Conservation (phyloP, 2,797 vertebrate genomes). For the Paramormyrops hopkinsi region DNA sequence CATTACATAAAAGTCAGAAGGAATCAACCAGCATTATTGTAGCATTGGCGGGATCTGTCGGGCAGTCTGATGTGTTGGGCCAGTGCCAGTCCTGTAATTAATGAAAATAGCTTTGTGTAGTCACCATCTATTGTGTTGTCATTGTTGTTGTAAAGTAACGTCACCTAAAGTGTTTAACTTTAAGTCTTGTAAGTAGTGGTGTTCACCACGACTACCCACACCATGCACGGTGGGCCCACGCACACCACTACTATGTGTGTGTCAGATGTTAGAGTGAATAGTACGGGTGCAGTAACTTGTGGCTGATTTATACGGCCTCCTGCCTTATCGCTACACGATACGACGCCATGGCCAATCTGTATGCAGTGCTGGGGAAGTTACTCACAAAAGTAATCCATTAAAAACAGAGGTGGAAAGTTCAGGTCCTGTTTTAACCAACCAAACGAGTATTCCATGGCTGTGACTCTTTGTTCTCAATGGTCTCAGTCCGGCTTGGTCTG, state of each 20-base stretch:
- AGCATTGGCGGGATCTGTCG: conserved; percentile 60
- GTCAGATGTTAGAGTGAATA: background rate
- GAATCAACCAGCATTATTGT: conserved; percentile 61
- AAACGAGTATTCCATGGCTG: background rate
- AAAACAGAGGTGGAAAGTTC: background rate
- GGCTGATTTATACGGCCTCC: background rate
- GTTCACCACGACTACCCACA: background rate
- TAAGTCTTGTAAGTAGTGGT: background rate
- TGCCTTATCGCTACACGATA: background rate
- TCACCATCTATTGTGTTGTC: background rate
- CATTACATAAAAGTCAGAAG: conserved; percentile 74
- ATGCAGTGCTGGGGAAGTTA: background rate
- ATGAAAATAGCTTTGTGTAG: background rate
- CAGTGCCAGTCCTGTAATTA: background rate
- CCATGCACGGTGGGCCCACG: background rate
- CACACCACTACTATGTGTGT: background rate
- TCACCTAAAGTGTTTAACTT: background rate
- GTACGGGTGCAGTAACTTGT: background rate
- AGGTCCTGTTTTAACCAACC: background rate
- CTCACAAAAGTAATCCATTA: background rate
- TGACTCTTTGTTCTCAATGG: background rate
- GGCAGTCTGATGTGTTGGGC: background rate
- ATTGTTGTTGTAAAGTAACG: background rate
- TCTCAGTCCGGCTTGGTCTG: background rate
- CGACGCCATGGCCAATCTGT: background rate